A percentile compares a stretch with the other conserved stretches of the same genome.
phyloP scores from a whole-genome alignment of 2,113 vertebrate species.

The Pimephales promelas region DNA sequence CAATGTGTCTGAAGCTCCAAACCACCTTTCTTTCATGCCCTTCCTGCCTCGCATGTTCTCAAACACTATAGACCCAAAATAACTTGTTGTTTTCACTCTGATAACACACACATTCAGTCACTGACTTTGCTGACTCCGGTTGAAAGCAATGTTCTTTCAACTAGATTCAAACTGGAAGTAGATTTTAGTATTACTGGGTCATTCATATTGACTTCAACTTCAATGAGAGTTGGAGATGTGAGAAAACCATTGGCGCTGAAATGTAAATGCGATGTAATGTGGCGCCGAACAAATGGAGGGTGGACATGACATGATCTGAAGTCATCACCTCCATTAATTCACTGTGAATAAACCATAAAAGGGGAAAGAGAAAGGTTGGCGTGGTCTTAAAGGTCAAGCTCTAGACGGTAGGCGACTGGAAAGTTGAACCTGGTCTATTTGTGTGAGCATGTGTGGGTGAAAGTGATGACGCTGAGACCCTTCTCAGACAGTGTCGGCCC shows the following conservation, averaged over 20 bases:
- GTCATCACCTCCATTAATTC: not conserved
- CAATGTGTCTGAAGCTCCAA: slow-evolving; percentile 6
- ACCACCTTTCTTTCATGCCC: slow-evolving; percentile 46
- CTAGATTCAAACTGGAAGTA: not conserved
- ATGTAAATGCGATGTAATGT: not conserved
- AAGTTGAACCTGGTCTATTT: slow-evolving; percentile 25
- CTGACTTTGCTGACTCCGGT: not conserved
- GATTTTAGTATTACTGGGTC: not conserved
- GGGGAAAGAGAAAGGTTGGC: not conserved
- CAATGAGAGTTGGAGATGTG: not conserved
- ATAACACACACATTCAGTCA: not conserved
- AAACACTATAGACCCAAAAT: slow-evolving; percentile 38
- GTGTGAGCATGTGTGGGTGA: slow-evolving; percentile 29
- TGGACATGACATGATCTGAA: not conserved
- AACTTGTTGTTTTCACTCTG: slow-evolving; percentile 35
- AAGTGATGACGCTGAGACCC: not conserved
- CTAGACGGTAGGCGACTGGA: slow-evolving; percentile 23
- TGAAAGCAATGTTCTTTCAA: slow-evolving; percentile 1
- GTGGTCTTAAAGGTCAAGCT: slow-evolving; percentile 25
- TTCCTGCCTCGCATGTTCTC: slow-evolving; percentile 43
- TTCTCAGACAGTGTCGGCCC: no score
- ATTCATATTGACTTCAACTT: not conserved
- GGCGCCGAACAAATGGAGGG: not conserved
- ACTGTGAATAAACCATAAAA: not conserved
- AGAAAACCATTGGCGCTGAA: not conserved